Evolutionary conservation across 2,797 vertebrate genomes (phyloP).

Genomic region (Streptopelia turtur): DNA sequence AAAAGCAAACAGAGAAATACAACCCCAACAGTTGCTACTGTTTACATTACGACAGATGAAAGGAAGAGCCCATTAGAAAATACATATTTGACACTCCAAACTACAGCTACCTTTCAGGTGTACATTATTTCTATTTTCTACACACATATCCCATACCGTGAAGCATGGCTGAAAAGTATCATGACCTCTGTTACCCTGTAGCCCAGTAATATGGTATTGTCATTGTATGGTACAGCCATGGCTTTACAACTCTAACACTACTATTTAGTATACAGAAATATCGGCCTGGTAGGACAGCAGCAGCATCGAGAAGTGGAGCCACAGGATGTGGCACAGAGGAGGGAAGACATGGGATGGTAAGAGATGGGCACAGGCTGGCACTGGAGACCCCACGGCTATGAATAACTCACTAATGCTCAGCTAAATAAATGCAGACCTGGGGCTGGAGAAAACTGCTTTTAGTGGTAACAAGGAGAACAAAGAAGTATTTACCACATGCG

Average conservation of each 20-base stretch:
- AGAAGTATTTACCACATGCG: accelerated
- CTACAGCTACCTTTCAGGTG: background rate
- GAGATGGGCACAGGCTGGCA: background rate
- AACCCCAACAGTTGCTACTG: background rate
- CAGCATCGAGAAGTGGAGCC: background rate
- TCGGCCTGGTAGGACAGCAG: background rate
- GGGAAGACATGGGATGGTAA: background rate
- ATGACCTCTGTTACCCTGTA: background rate
- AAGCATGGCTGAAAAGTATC: background rate
- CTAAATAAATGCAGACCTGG: background rate
- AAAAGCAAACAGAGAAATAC: background rate
- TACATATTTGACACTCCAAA: background rate
- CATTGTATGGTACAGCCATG: background rate
- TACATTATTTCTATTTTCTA: background rate
- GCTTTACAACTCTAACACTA: background rate
- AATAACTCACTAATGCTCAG: background rate
- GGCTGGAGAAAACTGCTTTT: background rate
- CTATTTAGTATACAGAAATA: background rate
- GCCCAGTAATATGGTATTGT: background rate
- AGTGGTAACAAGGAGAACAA: background rate
- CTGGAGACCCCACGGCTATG: background rate
- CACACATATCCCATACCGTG: background rate
- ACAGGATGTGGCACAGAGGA: background rate
- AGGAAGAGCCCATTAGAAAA: background rate
- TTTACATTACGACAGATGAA: background rate